phyloP scores from a whole-genome alignment of 2,113 vertebrate species.

The Anarrhichthys ocellatus region DNA sequence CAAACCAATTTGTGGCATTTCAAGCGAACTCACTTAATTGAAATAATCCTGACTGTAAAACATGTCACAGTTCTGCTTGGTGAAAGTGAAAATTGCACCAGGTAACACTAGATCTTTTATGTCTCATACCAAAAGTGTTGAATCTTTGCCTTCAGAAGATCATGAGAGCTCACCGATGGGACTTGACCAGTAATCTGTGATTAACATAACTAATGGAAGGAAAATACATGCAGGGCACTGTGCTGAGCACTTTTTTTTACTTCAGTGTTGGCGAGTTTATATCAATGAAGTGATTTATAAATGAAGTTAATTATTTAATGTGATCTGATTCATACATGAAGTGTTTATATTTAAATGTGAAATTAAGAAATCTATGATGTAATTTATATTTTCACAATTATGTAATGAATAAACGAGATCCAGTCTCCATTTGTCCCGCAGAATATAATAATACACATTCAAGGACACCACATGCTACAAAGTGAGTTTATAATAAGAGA shows the following conservation, averaged over 20 bases:
- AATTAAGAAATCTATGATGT: slow-evolving; percentile 56
- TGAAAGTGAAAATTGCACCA: slow-evolving; percentile 36
- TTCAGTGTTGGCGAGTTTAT: slow-evolving; percentile 77
- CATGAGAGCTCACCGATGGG: slow-evolving; percentile 12
- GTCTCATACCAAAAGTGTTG: slow-evolving; percentile 46
- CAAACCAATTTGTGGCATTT: slow-evolving; percentile 7
- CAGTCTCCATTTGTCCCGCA: background rate
- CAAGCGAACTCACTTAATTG: background rate
- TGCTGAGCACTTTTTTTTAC: slow-evolving; percentile 78
- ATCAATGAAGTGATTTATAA: slow-evolving; percentile 60
- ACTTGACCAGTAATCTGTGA: slow-evolving; percentile 36
- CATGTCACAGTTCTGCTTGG: slow-evolving; percentile 5
- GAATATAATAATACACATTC: background rate
- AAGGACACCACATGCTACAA: background rate
- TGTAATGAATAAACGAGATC: slow-evolving; percentile 47
- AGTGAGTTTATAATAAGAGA: slow-evolving; percentile 40
- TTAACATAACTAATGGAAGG: slow-evolving; percentile 11
- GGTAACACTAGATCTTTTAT: background rate
- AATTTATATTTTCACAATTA: slow-evolving; percentile 37
- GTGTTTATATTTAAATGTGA: slow-evolving; percentile 49
- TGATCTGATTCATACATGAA: slow-evolving; percentile 44
- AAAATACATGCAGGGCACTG: slow-evolving; percentile 44
- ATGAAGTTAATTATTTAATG: slow-evolving; percentile 46
- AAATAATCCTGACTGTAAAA: background rate
- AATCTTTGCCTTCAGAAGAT: slow-evolving; percentile 18